These are phyloP conservation scores for Prorops nasuta DNA, from an alignment of 1,140 invertebrate genomes.

Conservation along the genomic window DNA sequence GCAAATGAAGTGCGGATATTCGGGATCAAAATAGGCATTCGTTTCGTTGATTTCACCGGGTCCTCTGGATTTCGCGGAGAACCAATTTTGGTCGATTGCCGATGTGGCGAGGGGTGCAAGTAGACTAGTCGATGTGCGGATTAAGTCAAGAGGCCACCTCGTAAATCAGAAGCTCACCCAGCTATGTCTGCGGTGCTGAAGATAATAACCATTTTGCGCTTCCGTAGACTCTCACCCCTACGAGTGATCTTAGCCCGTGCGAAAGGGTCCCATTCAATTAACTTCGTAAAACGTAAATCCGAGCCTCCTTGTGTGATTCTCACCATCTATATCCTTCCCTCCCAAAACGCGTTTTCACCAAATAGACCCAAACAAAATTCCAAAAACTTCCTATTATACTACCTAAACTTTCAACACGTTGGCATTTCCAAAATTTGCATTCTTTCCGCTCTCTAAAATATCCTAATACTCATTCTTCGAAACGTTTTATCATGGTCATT, in stretches of 20 bases:
- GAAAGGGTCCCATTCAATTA: slow-evolving; percentile 31
- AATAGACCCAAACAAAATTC: too few relatives aligned
- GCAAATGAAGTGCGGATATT: slow-evolving; percentile 4
- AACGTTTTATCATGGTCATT: too few relatives aligned
- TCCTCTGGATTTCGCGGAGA: not conserved
- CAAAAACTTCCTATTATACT: too few relatives aligned
- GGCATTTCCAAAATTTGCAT: too few relatives aligned
- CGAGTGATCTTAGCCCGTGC: slow-evolving; percentile 30
- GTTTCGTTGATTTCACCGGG: slow-evolving; percentile 9
- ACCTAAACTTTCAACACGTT: too few relatives aligned
- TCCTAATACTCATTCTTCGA: too few relatives aligned
- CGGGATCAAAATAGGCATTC: slow-evolving; percentile 1
- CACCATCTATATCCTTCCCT: too few relatives aligned
- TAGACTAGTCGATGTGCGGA: slow-evolving; percentile 35
- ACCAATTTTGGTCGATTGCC: slow-evolving; percentile 18
- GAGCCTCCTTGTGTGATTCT: too few relatives aligned
- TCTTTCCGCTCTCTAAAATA: too few relatives aligned
- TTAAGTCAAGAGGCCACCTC: slow-evolving; percentile 40
- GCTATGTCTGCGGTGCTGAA: slow-evolving; percentile 35
- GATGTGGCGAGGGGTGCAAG: slow-evolving; percentile 2
- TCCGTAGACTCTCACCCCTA: slow-evolving; percentile 33
- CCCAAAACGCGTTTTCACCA: too few relatives aligned
- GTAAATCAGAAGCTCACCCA: slow-evolving; percentile 46
- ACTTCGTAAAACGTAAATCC: slow-evolving; percentile 38
- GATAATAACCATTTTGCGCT: slow-evolving; percentile 52